phyloP scores from a whole-genome alignment of 1,140 invertebrate genomes.

The Macrosteles quadrilineatus region DNA sequence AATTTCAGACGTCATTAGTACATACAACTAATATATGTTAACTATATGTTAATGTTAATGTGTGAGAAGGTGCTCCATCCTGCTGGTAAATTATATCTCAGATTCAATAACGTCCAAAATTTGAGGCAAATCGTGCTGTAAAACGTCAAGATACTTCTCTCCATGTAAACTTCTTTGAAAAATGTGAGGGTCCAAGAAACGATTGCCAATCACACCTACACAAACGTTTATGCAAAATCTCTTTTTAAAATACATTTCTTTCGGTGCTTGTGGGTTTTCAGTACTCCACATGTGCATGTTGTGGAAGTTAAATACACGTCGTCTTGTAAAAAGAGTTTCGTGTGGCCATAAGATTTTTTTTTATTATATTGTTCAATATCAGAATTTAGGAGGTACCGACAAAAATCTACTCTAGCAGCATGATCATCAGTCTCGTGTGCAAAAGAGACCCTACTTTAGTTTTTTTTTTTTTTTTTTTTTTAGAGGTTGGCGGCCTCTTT shows the following conservation, averaged over 20 bases:
- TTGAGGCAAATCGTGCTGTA: constrained; percentile 43
- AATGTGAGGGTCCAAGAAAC: constrained; percentile 17
- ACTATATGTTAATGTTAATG: too few relatives aligned
- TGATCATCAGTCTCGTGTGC: neutral
- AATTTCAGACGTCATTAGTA: constrained; percentile 30
- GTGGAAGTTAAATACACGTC: constrained; percentile 48
- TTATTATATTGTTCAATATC: constrained; percentile 6
- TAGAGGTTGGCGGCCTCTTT: too few relatives aligned
- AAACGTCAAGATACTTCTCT: constrained; percentile 44
- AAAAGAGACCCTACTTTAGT: neutral
- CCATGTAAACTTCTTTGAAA: constrained; percentile 39
- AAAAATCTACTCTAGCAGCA: neutral
- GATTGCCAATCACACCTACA: constrained; percentile 45
- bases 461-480: too few relatives aligned
- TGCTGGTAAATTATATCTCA: constrained; percentile 38
- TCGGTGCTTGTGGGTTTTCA: constrained; percentile 47
- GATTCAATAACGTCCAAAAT: constrained; percentile 42
- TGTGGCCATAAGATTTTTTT: constrained; percentile 39
- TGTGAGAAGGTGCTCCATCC: constrained; percentile 44
- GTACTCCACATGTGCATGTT: constrained; percentile 49
- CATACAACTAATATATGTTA: too few relatives aligned
- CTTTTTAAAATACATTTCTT: constrained; percentile 45
- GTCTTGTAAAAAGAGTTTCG: constrained; percentile 46
- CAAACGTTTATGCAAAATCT: constrained; percentile 48
- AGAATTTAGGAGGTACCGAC: constrained; percentile 9